phyloP scores from a whole-genome alignment of 2,888 invertebrate genomes.

The Holacanthella duospinosa region DNA sequence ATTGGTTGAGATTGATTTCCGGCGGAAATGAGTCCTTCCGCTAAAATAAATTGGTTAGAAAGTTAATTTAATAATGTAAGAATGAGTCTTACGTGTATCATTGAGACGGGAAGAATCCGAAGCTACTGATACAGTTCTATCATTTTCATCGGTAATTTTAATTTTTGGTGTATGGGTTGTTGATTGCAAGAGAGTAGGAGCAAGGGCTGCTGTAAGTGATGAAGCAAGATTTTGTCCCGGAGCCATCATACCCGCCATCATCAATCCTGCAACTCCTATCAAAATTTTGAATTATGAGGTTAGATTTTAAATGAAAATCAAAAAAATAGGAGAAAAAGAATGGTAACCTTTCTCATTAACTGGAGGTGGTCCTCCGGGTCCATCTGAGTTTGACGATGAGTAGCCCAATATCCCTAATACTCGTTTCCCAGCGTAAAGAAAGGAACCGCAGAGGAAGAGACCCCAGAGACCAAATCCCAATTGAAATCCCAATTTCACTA shows the following conservation, averaged over 20 bases:
- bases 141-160: constrained; percentile 44
- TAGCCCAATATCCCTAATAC: constrained; percentile 17
- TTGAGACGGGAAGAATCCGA: constrained; percentile 36
- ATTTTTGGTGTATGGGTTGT: constrained; percentile 38
- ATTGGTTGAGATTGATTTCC: neutral
- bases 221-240: constrained; percentile 49
- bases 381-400: constrained; percentile 19
- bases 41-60: neutral
- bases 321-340: neutral
- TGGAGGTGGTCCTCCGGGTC: constrained; percentile 18
- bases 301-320: neutral
- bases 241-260: constrained; percentile 42
- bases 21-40: neutral
- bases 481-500: constrained; percentile 46
- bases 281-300: too few species aligned
- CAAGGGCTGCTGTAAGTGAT: constrained; percentile 47
- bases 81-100: constrained; percentile 22
- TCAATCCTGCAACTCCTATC: constrained; percentile 9
- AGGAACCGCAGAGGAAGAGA: constrained; percentile 47
- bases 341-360: constrained; percentile 31
- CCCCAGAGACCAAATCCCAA: constrained; percentile 49
- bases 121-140: constrained; percentile 41
- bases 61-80: neutral
- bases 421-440: constrained; percentile 46
- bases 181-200: constrained; percentile 44